These are phyloP conservation scores for Deilephila porcellus DNA, from an alignment of 2,888 invertebrate genomes.

Conservation along the genomic window DNA sequence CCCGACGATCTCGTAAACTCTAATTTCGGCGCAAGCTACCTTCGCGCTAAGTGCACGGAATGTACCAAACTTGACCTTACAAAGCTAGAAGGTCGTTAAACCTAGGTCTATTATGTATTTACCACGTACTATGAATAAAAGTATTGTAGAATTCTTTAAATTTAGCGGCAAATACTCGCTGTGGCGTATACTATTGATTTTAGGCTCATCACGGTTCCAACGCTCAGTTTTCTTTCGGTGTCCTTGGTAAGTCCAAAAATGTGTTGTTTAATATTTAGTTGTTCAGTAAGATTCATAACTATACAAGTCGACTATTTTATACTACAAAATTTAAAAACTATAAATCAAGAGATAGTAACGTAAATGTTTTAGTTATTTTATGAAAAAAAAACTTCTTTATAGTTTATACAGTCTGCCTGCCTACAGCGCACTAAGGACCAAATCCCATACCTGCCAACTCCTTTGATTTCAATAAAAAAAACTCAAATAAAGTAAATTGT, in stretches of 20 bases:
- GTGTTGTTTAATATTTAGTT: too few species aligned
- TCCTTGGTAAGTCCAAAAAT: background rate
- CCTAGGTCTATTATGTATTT: conserved; percentile 15
- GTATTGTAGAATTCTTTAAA: background rate
- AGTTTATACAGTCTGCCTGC: too few species aligned
- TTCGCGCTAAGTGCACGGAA: conserved; percentile 18
- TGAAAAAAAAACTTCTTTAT: too few species aligned
- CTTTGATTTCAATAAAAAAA: too few species aligned
- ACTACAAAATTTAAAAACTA: too few species aligned
- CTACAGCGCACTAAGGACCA: too few species aligned
- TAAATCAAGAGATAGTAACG: too few species aligned
- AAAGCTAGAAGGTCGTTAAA: conserved; percentile 10
- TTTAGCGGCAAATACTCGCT: background rate
- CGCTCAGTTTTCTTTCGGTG: background rate
- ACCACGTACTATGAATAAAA: background rate
- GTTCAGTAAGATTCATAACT: too few species aligned
- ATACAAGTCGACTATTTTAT: too few species aligned
- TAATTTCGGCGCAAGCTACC: conserved; percentile 23
- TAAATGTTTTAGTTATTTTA: too few species aligned
- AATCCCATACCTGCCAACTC: too few species aligned
- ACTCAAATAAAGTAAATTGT: too few species aligned
- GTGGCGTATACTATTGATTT: background rate
- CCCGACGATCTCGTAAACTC: background rate
- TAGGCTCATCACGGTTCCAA: background rate
- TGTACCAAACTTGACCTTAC: conserved; percentile 9